A percentile compares a stretch with the other conserved stretches of the same genome.
Conservation (phyloP, 2,113 vertebrate species). For the Argyrosomus japonicus region DNA sequence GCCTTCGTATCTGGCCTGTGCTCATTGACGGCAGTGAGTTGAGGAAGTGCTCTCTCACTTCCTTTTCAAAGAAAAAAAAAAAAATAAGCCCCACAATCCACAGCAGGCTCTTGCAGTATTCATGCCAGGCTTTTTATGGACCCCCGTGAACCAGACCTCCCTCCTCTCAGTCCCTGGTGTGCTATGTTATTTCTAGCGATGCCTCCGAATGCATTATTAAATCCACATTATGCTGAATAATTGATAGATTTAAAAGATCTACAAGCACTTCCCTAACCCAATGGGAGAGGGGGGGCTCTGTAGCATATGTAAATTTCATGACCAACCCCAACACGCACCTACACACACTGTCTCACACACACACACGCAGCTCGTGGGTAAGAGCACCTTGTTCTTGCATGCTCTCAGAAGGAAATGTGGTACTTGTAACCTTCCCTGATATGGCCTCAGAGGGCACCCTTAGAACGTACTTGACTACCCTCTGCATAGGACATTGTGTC, state of each 20-base stretch:
- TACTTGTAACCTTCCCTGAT: conserved; percentile 64
- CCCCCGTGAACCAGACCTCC: conserved; percentile 71
- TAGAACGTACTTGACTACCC: conserved; percentile 25
- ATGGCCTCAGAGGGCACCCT: conserved; percentile 60
- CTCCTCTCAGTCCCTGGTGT: conserved; percentile 68
- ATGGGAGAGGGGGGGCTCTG: conserved; percentile 39
- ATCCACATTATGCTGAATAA: conserved; percentile 82
- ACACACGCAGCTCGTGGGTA: not conserved
- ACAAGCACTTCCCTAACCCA: conserved; percentile 76
- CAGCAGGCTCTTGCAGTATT: conserved; percentile 76
- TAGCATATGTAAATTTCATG: conserved; percentile 80
- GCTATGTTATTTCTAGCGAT: conserved; percentile 79
- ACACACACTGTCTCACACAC: not conserved
- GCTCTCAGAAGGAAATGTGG: conserved; percentile 57
- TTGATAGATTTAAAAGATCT: conserved; percentile 82
- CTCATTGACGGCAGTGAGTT: conserved; percentile 11
- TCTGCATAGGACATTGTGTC: conserved; percentile 76
- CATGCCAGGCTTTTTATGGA: conserved; percentile 75
- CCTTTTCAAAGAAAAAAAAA: conserved; percentile 76
- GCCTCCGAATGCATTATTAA: conserved; percentile 82
- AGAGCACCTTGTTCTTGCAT: conserved; percentile 58
- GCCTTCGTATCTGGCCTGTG: conserved; percentile 28
- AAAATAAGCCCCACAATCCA: conserved; percentile 83
- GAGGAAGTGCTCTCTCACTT: conserved; percentile 74
- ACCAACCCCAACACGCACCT: conserved; percentile 21